Base-by-base conservation (phyloP, 35 echinoderm and acorn worm species). In the Lytechinus pictus region DNA sequence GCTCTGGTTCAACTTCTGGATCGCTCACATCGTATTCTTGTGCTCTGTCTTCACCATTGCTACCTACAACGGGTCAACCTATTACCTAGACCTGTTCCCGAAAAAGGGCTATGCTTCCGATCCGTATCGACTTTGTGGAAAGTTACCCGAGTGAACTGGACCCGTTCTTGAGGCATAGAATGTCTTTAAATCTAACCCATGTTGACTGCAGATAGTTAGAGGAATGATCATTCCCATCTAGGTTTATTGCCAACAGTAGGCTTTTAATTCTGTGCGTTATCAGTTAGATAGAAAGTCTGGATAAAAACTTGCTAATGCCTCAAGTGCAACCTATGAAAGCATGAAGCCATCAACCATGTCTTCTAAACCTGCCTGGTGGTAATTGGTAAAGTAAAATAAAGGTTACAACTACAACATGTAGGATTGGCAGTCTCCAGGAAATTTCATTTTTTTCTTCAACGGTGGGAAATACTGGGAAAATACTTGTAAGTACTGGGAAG, bases 31-130 rank as follows among this genome's bases (percentile, higher is more conserved):
- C 12, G 55, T 93, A n/a, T 93, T 93, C 55, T 4, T 93, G n/a
- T 57, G 52, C 52, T 13, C 28, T 57, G n/a, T 93, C 9, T 93
- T 93, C 10, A 54, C 54, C 2, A 28, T 57, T 54, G 53, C 53
- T 54, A 93, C 54, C 27, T 93, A 93, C 92, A 93, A 93, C 52
- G 92, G 92, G 13, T 93, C 92, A 13, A 93, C 92, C 54, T 93
- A 93, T 54, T 57, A 93, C 12, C 92, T 93, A 1, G 92, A 93
- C 53, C 53, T 93, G 53, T 93, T 93, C 92, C 92, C 92, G 4
- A 93, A 57, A 27, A 93, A 93, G 54, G 14, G 2, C 9, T 93
- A 19, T 27, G 53, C 55, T 28, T 54, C 92, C 10, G 92, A 93
- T 93, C 92, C 92, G 5, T 93, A 93, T 54, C 28, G 92, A 27